These are phyloP conservation scores for Calliopum simillimum DNA, from an alignment of 2,888 invertebrate genomes.

Conservation along the genomic window DNA sequence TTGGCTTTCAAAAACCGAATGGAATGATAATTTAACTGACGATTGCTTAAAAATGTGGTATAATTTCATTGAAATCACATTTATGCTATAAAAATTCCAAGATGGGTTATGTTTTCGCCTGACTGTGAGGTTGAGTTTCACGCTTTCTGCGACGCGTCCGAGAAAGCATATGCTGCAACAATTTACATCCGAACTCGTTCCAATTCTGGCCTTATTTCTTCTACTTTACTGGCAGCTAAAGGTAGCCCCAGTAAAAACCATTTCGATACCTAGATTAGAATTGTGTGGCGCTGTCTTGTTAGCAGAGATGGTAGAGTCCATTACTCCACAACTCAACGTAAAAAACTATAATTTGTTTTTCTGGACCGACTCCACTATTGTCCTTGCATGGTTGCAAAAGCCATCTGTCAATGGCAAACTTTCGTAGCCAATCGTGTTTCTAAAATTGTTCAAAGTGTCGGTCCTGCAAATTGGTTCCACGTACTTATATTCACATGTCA, in stretches of 20 bases:
- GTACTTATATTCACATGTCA: not conserved
- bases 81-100: not conserved
- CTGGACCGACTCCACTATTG: slow-evolving; percentile 25
- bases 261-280: slow-evolving; percentile 27
- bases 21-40: not conserved
- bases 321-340: too few species aligned
- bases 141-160: too few species aligned
- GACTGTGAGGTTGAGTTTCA: too few species aligned
- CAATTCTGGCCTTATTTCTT: too few species aligned
- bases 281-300: too few species aligned
- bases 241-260: too few species aligned
- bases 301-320: too few species aligned
- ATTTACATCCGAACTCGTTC: too few species aligned
- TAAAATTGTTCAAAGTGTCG: slow-evolving; percentile 4
- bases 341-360: too few species aligned
- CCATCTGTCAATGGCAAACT: slow-evolving; percentile 16
- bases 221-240: not conserved
- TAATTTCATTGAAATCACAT: not conserved
- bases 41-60: not conserved
- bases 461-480: slow-evolving; percentile 2
- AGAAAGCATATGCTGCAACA: too few species aligned
- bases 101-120: not conserved
- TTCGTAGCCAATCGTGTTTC: slow-evolving; percentile 26
- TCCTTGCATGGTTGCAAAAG: slow-evolving; percentile 17
- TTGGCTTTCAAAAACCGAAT: not conserved